A percentile compares a stretch with the other conserved stretches of the same genome.
Conservation (phyloP, 2,888 invertebrate species). For the Tetragonula carbonaria region DNA sequence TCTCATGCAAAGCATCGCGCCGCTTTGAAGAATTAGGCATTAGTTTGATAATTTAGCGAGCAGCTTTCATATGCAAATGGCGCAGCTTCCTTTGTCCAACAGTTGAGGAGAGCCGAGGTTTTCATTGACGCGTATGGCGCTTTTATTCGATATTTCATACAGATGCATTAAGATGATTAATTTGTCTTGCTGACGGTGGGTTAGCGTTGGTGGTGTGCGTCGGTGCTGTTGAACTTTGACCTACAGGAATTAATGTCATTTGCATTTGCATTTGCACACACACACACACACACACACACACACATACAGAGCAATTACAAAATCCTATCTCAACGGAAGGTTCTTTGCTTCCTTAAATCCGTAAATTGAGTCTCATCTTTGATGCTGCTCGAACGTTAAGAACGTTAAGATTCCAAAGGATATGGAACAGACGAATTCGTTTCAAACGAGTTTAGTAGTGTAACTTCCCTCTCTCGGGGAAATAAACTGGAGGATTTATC, state of each 20-base stretch:
- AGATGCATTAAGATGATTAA: not conserved
- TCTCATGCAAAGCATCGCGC: not conserved
- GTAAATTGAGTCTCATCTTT: too few species aligned
- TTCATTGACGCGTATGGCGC: not conserved
- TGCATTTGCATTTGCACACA: too few species aligned
- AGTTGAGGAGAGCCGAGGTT: not conserved
- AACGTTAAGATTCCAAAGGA: too few species aligned
- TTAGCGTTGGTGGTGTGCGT: not conserved
- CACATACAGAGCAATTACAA: too few species aligned
- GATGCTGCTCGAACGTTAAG: too few species aligned
- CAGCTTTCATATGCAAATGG: conserved; percentile 5
- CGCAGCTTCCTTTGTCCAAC: not conserved
- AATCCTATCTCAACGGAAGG: too few species aligned
- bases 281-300: too few species aligned
- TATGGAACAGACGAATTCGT: too few species aligned
- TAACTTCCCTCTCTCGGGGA: too few species aligned
- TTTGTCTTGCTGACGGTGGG: not conserved
- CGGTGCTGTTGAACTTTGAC: not conserved
- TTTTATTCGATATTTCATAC: not conserved
- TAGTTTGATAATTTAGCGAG: not conserved
- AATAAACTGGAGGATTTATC: too few species aligned
- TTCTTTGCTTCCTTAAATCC: too few species aligned
- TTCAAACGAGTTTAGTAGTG: too few species aligned
- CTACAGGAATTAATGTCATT: not conserved
- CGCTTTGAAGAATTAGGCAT: conserved; percentile 5